These are phyloP conservation scores for Trilocha varians DNA, from an alignment of 2,888 invertebrate genomes.

Conservation along the genomic window DNA sequence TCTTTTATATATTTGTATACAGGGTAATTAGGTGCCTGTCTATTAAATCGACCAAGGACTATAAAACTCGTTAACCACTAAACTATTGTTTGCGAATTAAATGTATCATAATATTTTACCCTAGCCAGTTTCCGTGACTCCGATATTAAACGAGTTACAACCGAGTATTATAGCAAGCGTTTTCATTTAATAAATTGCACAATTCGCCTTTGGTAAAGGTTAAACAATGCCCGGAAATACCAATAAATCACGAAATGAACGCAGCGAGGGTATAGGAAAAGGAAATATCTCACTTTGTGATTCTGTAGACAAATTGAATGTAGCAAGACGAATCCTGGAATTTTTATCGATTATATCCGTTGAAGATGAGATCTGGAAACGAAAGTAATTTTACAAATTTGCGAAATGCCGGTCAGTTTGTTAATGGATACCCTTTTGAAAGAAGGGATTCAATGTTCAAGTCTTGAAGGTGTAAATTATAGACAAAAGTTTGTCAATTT, in stretches of 20 bases:
- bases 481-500: too few relatives aligned
- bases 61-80: too few relatives aligned
- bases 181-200: not conserved
- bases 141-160: not conserved
- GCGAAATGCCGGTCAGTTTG: too few relatives aligned
- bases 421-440: too few relatives aligned
- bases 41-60: too few relatives aligned
- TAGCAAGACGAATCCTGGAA: not conserved
- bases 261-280: not conserved
- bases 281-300: not conserved
- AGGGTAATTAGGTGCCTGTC: too few relatives aligned
- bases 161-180: constrained; percentile 6
- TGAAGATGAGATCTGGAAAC: not conserved
- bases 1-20: too few relatives aligned
- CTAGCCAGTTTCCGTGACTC: too few relatives aligned
- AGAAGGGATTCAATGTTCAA: too few relatives aligned
- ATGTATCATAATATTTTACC: too few relatives aligned
- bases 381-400: not conserved
- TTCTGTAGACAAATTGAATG: not conserved
- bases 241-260: not conserved
- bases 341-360: not conserved
- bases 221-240: not conserved
- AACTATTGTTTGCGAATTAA: too few relatives aligned
- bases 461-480: too few relatives aligned
- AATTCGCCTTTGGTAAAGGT: not conserved